Percentiles rank a stretch among this genome's conserved stretches.
phyloP scores from a whole-genome alignment of 35 echinoderm and acorn worm species.

The Lytechinus pictus region DNA sequence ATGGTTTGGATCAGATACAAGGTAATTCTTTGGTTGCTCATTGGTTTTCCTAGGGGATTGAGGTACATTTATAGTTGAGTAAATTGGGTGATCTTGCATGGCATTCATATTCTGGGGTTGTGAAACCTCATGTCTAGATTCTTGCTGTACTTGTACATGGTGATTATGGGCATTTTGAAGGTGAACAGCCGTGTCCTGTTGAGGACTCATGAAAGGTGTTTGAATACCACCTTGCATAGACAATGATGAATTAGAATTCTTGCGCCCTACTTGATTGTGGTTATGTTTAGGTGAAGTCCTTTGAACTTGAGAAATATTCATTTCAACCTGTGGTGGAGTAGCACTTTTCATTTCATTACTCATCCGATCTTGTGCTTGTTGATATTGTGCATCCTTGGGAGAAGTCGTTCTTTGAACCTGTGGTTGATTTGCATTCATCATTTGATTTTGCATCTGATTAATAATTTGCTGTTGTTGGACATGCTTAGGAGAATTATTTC shows the following conservation, averaged over 20 bases:
- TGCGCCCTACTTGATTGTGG: neutral
- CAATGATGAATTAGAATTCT: neutral
- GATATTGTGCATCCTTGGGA: neutral
- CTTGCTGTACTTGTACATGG: neutral
- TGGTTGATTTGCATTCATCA: neutral
- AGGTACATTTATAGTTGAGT: neutral
- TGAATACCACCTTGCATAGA: neutral
- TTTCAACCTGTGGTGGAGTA: neutral
- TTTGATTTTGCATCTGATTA: neutral
- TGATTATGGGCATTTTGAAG: slow-evolving; percentile 34
- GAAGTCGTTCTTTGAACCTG: neutral
- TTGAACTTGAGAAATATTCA: neutral
- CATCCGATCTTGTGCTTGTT: neutral
- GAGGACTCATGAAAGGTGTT: neutral
- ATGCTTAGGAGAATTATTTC: neutral
- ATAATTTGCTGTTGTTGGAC: too few relatives aligned
- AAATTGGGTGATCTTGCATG: neutral
- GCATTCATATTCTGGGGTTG: neutral
- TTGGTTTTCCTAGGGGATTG: neutral
- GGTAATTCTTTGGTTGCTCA: slow-evolving; percentile 30
- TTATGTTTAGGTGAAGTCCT: neutral
- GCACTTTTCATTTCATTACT: neutral
- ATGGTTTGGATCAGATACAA: neutral
- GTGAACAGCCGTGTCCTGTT: neutral
- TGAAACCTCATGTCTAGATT: neutral